Evolutionary conservation across 2,797 vertebrate species (phyloP).

Genomic region (Myotis findleyi): DNA sequence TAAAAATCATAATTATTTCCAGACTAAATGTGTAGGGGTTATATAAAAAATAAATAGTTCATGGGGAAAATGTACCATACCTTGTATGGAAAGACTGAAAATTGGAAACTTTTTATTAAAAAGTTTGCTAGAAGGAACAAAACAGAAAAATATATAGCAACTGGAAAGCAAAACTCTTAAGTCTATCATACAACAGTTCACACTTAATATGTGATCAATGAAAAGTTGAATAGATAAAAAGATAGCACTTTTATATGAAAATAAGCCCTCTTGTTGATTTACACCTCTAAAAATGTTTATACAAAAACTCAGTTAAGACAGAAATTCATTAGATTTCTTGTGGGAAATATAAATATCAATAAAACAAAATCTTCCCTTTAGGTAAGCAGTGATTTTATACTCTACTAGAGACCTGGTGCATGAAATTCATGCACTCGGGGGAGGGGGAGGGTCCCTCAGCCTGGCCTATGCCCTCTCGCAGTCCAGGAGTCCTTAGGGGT

Average conservation of each 20-base stretch:
- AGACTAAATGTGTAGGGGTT: constrained; percentile 20
- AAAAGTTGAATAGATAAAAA: constrained; percentile 31
- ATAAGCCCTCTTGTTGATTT: constrained; percentile 5
- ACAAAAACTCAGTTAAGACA: constrained; percentile 26
- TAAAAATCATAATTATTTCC: not conserved
- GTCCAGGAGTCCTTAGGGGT: too few relatives aligned
- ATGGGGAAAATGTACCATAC: constrained; percentile 1
- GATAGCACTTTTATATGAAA: not conserved
- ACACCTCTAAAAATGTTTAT: constrained; percentile 30
- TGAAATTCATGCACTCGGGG: too few relatives aligned
- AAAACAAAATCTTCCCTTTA: constrained; percentile 16
- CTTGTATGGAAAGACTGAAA: constrained; percentile 27
- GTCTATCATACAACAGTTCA: constrained; percentile 9
- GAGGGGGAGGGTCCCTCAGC: too few relatives aligned
- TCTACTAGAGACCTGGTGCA: not conserved
- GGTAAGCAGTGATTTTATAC: not conserved
- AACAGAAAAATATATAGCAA: not conserved
- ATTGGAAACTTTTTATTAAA: constrained; percentile 15
- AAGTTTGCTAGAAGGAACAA: constrained; percentile 26
- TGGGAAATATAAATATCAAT: constrained; percentile 43
- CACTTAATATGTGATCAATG: constrained; percentile 27
- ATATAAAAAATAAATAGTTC: constrained; percentile 22
- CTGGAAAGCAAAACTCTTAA: not conserved
- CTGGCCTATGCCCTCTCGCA: too few relatives aligned
- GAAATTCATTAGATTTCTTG: constrained; percentile 37